phyloP scores from a whole-genome alignment of 2,888 invertebrate species.

The Frankliniella fusca region DNA sequence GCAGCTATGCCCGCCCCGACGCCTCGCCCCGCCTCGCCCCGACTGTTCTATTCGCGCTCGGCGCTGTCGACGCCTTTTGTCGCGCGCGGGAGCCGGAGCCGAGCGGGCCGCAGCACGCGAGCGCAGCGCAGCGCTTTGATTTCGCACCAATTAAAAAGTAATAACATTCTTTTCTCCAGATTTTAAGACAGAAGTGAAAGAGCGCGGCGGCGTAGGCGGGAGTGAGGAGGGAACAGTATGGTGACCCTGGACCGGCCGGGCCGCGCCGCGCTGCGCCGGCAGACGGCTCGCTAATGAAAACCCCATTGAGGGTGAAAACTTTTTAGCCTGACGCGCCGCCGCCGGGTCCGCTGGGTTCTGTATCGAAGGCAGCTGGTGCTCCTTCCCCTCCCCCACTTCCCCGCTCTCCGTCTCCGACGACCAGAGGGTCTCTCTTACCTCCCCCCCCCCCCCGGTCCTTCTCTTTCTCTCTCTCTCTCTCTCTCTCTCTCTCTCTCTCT shows the following conservation, averaged over 20 bases:
- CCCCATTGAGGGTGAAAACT: slow-evolving; percentile 18
- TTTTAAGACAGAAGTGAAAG: slow-evolving; percentile 1
- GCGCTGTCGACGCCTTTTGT: too few relatives aligned
- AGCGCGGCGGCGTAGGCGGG: not conserved
- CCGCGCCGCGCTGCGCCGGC: not conserved
- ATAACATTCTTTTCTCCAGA: not conserved
- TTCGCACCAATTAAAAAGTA: slow-evolving; percentile 21
- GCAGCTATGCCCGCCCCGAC: too few relatives aligned
- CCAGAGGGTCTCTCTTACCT: not conserved
- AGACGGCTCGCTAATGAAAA: not conserved
- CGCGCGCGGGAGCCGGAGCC: too few relatives aligned
- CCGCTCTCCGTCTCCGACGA: too few relatives aligned
- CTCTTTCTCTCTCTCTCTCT: not conserved
- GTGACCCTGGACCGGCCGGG: not conserved
- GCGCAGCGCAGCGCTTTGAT: too few relatives aligned
- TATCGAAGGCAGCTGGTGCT: too few relatives aligned
- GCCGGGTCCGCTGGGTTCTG: too few relatives aligned
- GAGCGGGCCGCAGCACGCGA: too few relatives aligned
- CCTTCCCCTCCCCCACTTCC: too few relatives aligned
- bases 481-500: slow-evolving; percentile 18
- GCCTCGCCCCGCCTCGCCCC: too few relatives aligned
- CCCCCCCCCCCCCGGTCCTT: not conserved
- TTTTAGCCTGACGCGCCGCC: not conserved
- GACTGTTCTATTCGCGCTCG: too few relatives aligned
- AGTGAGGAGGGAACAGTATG: not conserved